Conservation (phyloP, 2,113 vertebrate genomes). For the Siniperca knerii region DNA sequence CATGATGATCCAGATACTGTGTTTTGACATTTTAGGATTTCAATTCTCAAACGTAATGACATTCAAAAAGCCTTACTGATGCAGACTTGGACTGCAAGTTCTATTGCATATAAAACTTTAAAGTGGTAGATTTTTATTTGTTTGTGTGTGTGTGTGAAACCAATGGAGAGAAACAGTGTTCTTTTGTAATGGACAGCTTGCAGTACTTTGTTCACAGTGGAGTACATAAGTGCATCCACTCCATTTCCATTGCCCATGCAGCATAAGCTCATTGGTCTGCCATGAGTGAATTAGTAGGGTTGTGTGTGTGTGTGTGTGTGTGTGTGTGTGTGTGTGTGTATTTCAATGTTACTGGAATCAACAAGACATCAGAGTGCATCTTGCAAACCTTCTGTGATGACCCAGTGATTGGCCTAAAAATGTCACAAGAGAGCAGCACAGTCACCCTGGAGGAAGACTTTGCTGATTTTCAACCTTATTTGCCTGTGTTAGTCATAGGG, state of each 20-base stretch:
- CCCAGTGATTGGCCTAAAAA: conserved; percentile 69
- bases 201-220: background rate
- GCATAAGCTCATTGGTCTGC: conserved; percentile 49
- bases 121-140: background rate
- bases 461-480: conserved; percentile 47
- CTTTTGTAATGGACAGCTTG: conserved; percentile 14
- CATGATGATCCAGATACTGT: background rate
- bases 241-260: conserved; percentile 17
- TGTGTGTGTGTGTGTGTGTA: background rate
- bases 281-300: conserved; percentile 23
- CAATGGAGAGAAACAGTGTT: background rate
- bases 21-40: background rate
- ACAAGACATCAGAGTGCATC: conserved; percentile 52
- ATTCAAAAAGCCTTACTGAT: background rate
- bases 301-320: conserved; percentile 13
- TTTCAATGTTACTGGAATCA: conserved; percentile 49
- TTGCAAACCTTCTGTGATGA: conserved; percentile 41
- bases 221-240: conserved; percentile 19
- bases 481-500: conserved; percentile 61
- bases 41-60: background rate
- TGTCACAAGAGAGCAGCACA: conserved; percentile 59
- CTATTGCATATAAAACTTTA: background rate
- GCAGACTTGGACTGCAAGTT: background rate
- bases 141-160: background rate
- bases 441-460: conserved; percentile 50